Evolutionary conservation across 2,113 vertebrate genomes (phyloP), one percentile per base, ranked within the genome.

Genomic region (Chloropsis hardwickii): DNA sequence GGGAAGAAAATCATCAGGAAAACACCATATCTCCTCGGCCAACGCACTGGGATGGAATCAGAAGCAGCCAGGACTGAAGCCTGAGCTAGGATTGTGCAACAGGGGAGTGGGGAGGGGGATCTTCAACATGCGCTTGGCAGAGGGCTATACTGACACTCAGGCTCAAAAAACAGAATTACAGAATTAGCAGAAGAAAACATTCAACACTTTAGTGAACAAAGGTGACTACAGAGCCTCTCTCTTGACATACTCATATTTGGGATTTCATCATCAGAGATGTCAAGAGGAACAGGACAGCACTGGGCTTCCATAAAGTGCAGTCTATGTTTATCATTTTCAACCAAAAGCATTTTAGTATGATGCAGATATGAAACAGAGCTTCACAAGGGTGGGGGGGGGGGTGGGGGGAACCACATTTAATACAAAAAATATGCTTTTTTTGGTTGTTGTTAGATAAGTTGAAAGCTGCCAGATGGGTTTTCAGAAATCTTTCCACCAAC

Each of bases 401-500:
- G 56, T 5, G 23, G 15, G 10, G 28, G 14, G 28, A 27, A 35
- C 35, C 18, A 3, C 40, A 65, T 85, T 89, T 91, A 83, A 85
- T 79, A 67, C 2, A 74, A 79, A 88, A 94, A 94, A 60, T n/a
- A 65, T 23, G 48, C 5, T 10, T 29, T 47, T 81, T 67, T 61
- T 44, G 10, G 20, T 70, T 73, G 69, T 53, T 79, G 37, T 90
- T 90, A 90, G 82, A 53, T 94, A 94, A 90, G 48, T 71, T 92
- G 87, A 96, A 92, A 93, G 80, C 45, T 81, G 60, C 74, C 93
- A 86, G 88, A 95, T 92, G 80, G 33, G 28, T 60, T 94, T 90
- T 86, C 45, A 90, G 80, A 96, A 95, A 92, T 86, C 76, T 90
- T 96, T 94, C 92, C 93, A 90, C 90, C 86, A 81, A 90, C 81